Base-by-base conservation (phyloP, 2,888 invertebrate species). In the Drosophila suboccidentalis region DNA sequence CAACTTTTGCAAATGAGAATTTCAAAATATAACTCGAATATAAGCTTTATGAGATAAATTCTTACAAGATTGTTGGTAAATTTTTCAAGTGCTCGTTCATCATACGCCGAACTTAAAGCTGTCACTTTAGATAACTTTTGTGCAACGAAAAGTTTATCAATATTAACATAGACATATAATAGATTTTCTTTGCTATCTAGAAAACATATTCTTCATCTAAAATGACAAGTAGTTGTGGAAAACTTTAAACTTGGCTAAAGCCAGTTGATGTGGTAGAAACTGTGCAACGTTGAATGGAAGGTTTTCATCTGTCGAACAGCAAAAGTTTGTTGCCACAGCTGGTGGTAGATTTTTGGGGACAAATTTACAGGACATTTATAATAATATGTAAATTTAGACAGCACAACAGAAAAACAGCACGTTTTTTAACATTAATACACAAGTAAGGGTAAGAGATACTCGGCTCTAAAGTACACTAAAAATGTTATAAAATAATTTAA, bases 251-350 rank as follows among this genome's bases (percentile, higher is more conserved):
- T 22, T n/a, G n/a, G 3, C 19, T n/a, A 43, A 32, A 32, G 4
- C 9, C 17, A 22, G 49, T 29, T 29, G 41, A 51, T 22, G 36
- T 50, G 36, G 9, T 22, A 19, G n/a, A 8, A 17, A 15, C 53
- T 38, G 22, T 22, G 22, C 15, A 15, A 32, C 32, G 17, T 49
- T 51, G 11, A 57, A 22, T 22, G 43, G 36, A 36, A 26, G 44
- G 46, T 22, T 57, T 46, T 46, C 46, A 26, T 19, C 46, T 8
- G 36, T 46, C 26, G 46, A 22, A 19, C 22, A 8, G n/a, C 22
- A 44, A 57, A 57, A 57, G 44, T 57, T 57, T 44, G 44, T 17
- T 22, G 57, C 15, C 44, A 57, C 46, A 57, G 57, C 46, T 57
- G 57, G 6, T 44, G 34, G 22, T 46, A 44, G 34, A 46, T 57